phyloP scores from a whole-genome alignment of 2,888 invertebrate genomes.

The Lepidochrysops patricia region DNA sequence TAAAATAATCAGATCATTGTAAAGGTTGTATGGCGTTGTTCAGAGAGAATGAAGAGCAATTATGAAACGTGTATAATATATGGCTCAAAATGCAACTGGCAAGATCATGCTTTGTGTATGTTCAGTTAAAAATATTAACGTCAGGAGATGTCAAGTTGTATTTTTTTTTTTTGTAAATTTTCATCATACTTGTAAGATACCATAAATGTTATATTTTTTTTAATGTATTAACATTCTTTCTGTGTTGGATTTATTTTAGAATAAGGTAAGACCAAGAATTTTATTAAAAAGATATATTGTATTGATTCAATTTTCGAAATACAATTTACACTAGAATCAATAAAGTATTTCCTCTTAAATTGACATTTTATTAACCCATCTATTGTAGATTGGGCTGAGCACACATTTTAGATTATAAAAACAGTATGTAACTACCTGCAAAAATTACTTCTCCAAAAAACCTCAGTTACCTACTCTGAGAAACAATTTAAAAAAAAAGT shows the following conservation, averaged over 20 bases:
- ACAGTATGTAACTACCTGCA: too few relatives aligned
- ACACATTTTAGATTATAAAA: too few relatives aligned
- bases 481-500: too few relatives aligned
- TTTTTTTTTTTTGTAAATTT: slow-evolving; percentile 43
- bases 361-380: slow-evolving; percentile 36
- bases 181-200: slow-evolving; percentile 52
- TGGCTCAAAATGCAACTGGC: neutral
- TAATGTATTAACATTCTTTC: slow-evolving; percentile 38
- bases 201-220: slow-evolving; percentile 59
- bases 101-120: neutral
- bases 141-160: neutral
- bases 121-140: neutral
- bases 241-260: slow-evolving; percentile 57
- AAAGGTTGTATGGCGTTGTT: neutral
- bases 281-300: slow-evolving; percentile 68
- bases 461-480: too few relatives aligned
- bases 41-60: neutral
- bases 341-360: slow-evolving; percentile 65
- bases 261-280: slow-evolving; percentile 70
- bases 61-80: neutral
- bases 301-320: slow-evolving; percentile 71
- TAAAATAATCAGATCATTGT: neutral
- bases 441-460: neutral
- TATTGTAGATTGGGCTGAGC: too few relatives aligned
- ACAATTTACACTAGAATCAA: slow-evolving; percentile 72